A percentile compares a stretch with the other conserved stretches of the same genome.
Conservation (phyloP, 64 coral and sea anemone species). For the Montipora foliosa region DNA sequence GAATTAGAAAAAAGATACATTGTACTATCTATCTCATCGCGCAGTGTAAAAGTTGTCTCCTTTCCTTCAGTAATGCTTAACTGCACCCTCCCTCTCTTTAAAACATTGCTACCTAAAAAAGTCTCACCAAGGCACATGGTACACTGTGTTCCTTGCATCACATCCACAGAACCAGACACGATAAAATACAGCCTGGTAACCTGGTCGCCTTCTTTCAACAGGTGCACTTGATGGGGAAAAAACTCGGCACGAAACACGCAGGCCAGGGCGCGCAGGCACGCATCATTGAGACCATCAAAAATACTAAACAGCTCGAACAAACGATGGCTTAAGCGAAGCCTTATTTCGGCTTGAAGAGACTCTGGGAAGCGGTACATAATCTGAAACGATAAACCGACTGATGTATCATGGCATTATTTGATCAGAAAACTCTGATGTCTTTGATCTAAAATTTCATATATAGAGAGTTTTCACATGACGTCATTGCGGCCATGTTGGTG, state of each 20-base stretch:
- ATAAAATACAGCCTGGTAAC: slow-evolving; percentile 83
- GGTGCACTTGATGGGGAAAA: slow-evolving; percentile 69
- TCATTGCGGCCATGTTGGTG: too few relatives aligned
- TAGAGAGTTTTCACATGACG: too few relatives aligned
- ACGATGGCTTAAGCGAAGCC: slow-evolving; percentile 65
- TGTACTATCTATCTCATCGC: too few relatives aligned
- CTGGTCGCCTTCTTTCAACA: slow-evolving; percentile 87
- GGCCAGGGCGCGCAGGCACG: slow-evolving; percentile 72
- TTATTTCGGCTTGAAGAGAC: slow-evolving; percentile 88
- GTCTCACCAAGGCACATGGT: slow-evolving; percentile 71
- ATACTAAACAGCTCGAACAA: slow-evolving; percentile 68
- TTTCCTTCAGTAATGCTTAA: too few relatives aligned
- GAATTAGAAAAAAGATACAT: too few relatives aligned
- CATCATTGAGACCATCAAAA: slow-evolving; percentile 70
- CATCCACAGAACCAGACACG: slow-evolving; percentile 81
- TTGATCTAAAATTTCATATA: too few relatives aligned
- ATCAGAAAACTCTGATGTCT: too few relatives aligned
- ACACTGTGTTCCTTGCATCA: slow-evolving; percentile 62
- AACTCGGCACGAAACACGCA: slow-evolving; percentile 62
- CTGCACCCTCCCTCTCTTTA: background rate
- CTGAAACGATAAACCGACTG: slow-evolving; percentile 25
- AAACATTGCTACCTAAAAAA: too few relatives aligned
- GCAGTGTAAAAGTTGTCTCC: too few relatives aligned
- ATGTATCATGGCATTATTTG: too few relatives aligned
- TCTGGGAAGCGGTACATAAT: slow-evolving; percentile 88